These are phyloP conservation scores for Camelus bactrianus DNA, from an alignment of 2,113 vertebrate genomes.

Conservation along the genomic window DNA sequence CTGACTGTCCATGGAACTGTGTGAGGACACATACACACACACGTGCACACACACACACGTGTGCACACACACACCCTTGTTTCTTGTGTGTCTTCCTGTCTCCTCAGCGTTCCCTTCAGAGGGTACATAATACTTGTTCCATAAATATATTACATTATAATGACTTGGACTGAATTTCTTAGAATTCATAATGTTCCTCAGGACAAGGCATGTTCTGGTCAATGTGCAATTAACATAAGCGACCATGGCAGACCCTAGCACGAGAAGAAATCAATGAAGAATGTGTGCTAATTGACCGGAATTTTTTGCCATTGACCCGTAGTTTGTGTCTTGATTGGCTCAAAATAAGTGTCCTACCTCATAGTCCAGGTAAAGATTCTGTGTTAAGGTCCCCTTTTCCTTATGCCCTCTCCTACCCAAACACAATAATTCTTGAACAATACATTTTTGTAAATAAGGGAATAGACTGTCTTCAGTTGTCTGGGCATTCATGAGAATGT, in stretches of 20 bases:
- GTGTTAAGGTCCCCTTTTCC: constrained; percentile 1
- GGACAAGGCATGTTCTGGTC: background rate
- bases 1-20: background rate
- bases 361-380: constrained; percentile 17
- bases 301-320: background rate
- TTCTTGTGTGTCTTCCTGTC: background rate
- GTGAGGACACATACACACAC: background rate
- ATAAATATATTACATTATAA: background rate
- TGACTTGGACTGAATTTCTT: constrained; percentile 34
- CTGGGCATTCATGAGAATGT: constrained; percentile 81
- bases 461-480: constrained; percentile 82
- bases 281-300: background rate
- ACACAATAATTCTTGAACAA: constrained; percentile 14
- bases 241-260: background rate
- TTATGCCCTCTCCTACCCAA: background rate
- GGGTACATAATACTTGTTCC: background rate
- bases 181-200: background rate
- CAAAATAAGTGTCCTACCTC: background rate
- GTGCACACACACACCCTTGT: background rate
- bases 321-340: constrained; percentile 40
- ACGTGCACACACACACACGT: background rate
- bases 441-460: constrained; percentile 27
- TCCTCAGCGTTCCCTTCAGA: background rate
- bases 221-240: background rate
- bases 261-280: background rate